These are phyloP conservation scores for Drosophila suboccidentalis DNA, from an alignment of 2,888 invertebrate genomes.

Conservation along the genomic window DNA sequence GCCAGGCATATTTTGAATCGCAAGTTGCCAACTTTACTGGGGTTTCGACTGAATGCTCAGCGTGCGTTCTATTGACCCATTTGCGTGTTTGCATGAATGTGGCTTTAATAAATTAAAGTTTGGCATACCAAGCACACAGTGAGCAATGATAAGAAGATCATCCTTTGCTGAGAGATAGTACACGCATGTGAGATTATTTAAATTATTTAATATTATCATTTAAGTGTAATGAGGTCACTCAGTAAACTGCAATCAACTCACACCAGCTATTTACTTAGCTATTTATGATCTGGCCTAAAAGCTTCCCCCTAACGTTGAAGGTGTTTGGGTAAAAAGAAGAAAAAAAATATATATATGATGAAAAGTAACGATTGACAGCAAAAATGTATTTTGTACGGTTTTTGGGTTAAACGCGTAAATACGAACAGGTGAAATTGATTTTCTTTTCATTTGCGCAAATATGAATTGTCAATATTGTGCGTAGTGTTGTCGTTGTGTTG, in stretches of 20 bases:
- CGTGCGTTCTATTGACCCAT: conserved; percentile 73
- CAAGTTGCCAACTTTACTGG: conserved; percentile 29
- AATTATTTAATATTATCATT: too few relatives aligned
- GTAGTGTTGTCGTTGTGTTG: conserved; percentile 30
- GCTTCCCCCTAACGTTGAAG: not conserved
- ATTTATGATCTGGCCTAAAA: not conserved
- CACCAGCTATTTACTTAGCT: conserved; percentile 5
- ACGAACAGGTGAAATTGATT: conserved; percentile 85
- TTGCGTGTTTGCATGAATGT: conserved; percentile 53
- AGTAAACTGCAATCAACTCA: conserved; percentile 7
- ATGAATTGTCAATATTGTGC: conserved; percentile 84
- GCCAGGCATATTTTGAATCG: conserved; percentile 60
- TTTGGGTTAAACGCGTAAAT: conserved; percentile 84
- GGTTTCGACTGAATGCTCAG: conserved; percentile 33
- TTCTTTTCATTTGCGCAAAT: conserved; percentile 85
- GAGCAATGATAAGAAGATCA: not conserved
- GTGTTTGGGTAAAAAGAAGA: not conserved
- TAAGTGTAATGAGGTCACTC: not conserved
- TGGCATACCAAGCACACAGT: conserved; percentile 33
- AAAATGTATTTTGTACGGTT: conserved; percentile 50
- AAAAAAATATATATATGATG: not conserved
- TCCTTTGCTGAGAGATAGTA: not conserved
- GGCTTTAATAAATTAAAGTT: conserved; percentile 37
- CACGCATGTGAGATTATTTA: not conserved
- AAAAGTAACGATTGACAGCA: conserved; percentile 35